phyloP scores from a whole-genome alignment of 2,888 invertebrate genomes.

The Thera obeliscata region DNA sequence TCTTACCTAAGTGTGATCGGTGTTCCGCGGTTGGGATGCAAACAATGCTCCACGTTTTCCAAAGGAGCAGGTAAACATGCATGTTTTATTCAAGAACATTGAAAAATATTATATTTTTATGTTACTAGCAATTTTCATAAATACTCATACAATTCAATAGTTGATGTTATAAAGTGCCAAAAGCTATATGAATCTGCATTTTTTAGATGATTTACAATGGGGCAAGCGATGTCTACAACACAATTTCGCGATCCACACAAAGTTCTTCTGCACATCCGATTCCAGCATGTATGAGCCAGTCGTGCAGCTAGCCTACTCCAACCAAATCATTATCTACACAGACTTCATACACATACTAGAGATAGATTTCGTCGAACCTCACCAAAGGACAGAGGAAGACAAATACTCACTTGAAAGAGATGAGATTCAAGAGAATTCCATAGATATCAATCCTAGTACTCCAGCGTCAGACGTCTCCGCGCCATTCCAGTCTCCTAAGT shows the following conservation, averaged over 20 bases:
- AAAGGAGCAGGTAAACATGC: conserved; percentile 73
- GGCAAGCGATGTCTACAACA: conserved; percentile 92
- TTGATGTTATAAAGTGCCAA: too few relatives aligned
- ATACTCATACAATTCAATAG: too few relatives aligned
- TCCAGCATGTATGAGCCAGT: conserved; percentile 90
- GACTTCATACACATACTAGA: conserved; percentile 93
- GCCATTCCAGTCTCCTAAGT: conserved; percentile 79
- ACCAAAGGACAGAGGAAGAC: conserved; percentile 64
- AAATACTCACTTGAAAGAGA: conserved; percentile 69
- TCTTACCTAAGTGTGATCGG: conserved; percentile 82
- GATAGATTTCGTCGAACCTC: conserved; percentile 80
- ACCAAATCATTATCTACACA: conserved; percentile 92
- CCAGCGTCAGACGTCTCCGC: conserved; percentile 73
- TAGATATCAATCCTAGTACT: conserved; percentile 68
- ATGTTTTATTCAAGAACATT: background rate
- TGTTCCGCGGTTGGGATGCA: conserved; percentile 86
- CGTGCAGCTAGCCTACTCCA: conserved; percentile 88
- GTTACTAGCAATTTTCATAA: too few relatives aligned
- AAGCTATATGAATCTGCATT: background rate
- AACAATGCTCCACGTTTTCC: conserved; percentile 83
- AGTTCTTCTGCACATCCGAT: conserved; percentile 94
- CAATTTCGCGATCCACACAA: conserved; percentile 96
- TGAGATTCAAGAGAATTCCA: conserved; percentile 49
- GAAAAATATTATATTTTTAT: too few relatives aligned
- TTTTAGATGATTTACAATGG: conserved; percentile 82